These are phyloP conservation scores for Drosophila flavopinicola DNA, from an alignment of 2,888 invertebrate genomes.

Conservation along the genomic window DNA sequence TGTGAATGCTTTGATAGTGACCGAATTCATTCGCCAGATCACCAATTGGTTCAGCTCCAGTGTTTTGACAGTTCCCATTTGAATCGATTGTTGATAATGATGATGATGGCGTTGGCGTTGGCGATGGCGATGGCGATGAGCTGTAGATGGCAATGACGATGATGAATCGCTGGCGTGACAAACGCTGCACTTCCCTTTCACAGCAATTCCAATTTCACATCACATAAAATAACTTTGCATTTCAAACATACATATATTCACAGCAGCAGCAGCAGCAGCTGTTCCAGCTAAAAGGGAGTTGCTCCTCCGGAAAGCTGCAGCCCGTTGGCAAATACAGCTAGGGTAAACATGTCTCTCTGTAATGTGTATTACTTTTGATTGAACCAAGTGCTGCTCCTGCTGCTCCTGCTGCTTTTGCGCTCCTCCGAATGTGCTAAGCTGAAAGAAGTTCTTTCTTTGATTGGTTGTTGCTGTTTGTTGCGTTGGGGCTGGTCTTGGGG, in stretches of 20 bases:
- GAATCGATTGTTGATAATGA: conserved; percentile 44
- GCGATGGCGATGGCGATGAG: conserved; percentile 21
- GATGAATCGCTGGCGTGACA: conserved; percentile 67
- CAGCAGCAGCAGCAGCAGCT: conserved; percentile 38
- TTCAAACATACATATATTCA: conserved; percentile 49
- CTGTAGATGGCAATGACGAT: conserved; percentile 54
- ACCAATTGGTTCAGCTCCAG: conserved; percentile 36
- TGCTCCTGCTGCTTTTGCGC: neutral
- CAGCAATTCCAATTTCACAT: conserved; percentile 65
- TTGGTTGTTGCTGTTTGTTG: conserved; percentile 26
- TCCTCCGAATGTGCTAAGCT: conserved; percentile 30
- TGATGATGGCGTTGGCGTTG: conserved; percentile 23
- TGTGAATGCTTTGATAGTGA: neutral
- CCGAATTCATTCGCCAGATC: conserved; percentile 11
- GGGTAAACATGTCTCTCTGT: conserved; percentile 47
- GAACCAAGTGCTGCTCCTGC: conserved; percentile 18
- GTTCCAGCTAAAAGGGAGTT: conserved; percentile 1
- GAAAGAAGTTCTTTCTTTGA: conserved; percentile 41
- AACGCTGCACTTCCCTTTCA: conserved; percentile 42
- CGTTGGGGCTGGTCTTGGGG: conserved; percentile 13
- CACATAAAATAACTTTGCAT: conserved; percentile 73
- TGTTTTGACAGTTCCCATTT: conserved; percentile 44
- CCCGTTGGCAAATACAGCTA: conserved; percentile 3
- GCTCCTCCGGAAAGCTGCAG: neutral
- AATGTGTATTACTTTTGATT: conserved; percentile 59